These are phyloP conservation scores for Temnothorax unifasciatus DNA, from an alignment of 2,888 invertebrate species.

Conservation along the genomic window DNA sequence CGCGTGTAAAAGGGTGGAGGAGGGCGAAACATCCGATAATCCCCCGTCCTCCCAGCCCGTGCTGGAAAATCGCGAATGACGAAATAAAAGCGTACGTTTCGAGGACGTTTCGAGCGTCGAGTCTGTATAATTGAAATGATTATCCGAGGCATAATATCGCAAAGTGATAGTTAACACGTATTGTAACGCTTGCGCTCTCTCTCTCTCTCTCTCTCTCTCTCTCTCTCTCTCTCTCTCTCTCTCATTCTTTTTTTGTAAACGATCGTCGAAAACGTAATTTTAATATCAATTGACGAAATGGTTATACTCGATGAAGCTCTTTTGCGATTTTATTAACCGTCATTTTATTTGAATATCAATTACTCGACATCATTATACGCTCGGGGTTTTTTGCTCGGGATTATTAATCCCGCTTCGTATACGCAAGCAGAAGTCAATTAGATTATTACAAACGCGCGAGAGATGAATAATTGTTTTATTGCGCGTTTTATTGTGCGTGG, in stretches of 20 bases:
- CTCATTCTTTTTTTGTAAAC: slow-evolving; percentile 2
- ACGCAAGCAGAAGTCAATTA: slow-evolving; percentile 45
- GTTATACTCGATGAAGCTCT: slow-evolving; percentile 17
- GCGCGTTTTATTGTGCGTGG: slow-evolving; percentile 13
- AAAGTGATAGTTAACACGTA: slow-evolving; percentile 38
- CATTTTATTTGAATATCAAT: slow-evolving; percentile 55
- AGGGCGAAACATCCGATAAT: slow-evolving; percentile 31
- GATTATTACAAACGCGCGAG: slow-evolving; percentile 50
- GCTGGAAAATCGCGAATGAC: slow-evolving; percentile 60
- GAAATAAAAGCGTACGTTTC: slow-evolving; percentile 40
- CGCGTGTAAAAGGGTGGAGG: slow-evolving; percentile 41
- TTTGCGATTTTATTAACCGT: slow-evolving; percentile 42
- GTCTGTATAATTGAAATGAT: slow-evolving; percentile 49
- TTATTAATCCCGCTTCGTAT: slow-evolving; percentile 28
- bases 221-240: neutral
- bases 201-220: neutral
- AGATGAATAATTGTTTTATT: slow-evolving; percentile 48
- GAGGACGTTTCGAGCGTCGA: slow-evolving; percentile 34
- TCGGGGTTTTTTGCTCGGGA: slow-evolving; percentile 26
- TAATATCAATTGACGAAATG: slow-evolving; percentile 44
- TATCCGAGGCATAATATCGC: slow-evolving; percentile 41
- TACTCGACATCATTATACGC: slow-evolving; percentile 40
- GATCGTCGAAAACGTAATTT: slow-evolving; percentile 43
- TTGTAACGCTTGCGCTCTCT: slow-evolving; percentile 6
- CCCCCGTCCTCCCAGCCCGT: slow-evolving; percentile 5